Percentiles rank a stretch among this genome's conserved stretches.
Evolutionary conservation across 1,140 invertebrate genomes (phyloP).

Genomic region (Brachionus rotundiformis): DNA sequence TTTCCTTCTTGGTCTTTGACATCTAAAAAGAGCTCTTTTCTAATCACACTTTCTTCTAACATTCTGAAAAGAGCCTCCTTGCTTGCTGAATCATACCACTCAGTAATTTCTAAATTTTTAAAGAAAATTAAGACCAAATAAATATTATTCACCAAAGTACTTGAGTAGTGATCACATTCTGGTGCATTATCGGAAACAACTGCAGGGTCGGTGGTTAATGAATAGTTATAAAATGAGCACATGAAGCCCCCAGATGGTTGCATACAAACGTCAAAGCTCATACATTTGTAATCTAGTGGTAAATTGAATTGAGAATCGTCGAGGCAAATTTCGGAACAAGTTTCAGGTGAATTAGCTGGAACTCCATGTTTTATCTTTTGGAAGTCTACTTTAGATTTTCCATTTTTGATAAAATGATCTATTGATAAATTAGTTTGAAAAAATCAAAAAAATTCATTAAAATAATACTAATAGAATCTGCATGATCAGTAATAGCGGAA

Average conservation of each 20-base stretch:
- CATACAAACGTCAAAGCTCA: constrained; percentile 36
- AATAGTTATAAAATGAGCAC: constrained; percentile 48
- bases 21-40: constrained; percentile 19
- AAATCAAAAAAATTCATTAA: too few relatives aligned
- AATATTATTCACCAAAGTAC: neutral
- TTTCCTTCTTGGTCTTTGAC: constrained; percentile 8
- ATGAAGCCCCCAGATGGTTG: neutral
- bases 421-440: too few relatives aligned
- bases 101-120: constrained; percentile 46
- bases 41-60: constrained; percentile 42
- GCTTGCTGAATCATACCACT: constrained; percentile 12
- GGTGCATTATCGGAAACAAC: neutral
- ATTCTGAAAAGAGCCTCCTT: constrained; percentile 3
- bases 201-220: constrained; percentile 8
- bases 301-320: neutral
- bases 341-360: constrained; percentile 21
- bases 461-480: constrained; percentile 25
- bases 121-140: neutral
- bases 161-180: constrained; percentile 41
- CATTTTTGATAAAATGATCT: constrained; percentile 48
- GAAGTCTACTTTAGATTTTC: constrained; percentile 16
- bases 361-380: constrained; percentile 14
- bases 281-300: constrained; percentile 42
- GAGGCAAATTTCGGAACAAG: constrained; percentile 19
- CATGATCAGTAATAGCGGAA: neutral